These are phyloP conservation scores for Harpalus rufipes DNA, from an alignment of 2,888 invertebrate species.

Conservation along the genomic window DNA sequence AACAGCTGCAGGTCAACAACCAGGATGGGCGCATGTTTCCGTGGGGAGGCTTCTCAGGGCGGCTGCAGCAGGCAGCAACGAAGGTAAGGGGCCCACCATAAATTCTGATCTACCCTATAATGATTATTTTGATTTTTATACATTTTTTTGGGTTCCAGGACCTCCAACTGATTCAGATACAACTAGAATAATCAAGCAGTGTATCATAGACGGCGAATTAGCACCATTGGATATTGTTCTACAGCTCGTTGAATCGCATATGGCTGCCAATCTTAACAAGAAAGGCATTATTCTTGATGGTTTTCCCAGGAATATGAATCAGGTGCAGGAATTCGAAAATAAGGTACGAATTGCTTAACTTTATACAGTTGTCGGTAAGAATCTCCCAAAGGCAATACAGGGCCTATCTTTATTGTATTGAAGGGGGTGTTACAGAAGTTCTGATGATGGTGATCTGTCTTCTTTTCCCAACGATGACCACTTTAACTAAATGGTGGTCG, in stretches of 20 bases:
- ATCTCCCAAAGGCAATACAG: too few species aligned
- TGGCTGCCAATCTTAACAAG: slow-evolving; percentile 81
- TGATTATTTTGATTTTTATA: too few species aligned
- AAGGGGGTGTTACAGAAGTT: too few species aligned
- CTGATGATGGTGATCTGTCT: too few species aligned
- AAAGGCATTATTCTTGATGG: slow-evolving; percentile 95
- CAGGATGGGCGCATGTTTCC: slow-evolving; percentile 88
- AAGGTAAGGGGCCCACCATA: too few species aligned
- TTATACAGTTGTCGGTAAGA: too few species aligned
- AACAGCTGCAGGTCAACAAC: slow-evolving; percentile 83
- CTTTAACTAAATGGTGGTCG: too few species aligned
- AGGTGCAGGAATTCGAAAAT: slow-evolving; percentile 92
- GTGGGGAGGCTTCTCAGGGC: slow-evolving; percentile 88
- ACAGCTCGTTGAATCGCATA: slow-evolving; percentile 85
- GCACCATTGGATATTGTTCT: slow-evolving; percentile 88
- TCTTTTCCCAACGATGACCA: too few species aligned
- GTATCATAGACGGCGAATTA: slow-evolving; percentile 89
- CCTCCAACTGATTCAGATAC: background rate
- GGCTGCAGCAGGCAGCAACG: slow-evolving; percentile 81
- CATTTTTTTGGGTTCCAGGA: slow-evolving; percentile 69
- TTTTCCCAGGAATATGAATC: slow-evolving; percentile 93
- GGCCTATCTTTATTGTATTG: too few species aligned
- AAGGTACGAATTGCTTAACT: slow-evolving; percentile 81
- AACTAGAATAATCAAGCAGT: slow-evolving; percentile 79
- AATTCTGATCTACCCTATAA: too few species aligned